Evolutionary conservation across 37 sponge, comb jelly and placozoan species (phyloP).

Genomic region (Geodia barretti): DNA sequence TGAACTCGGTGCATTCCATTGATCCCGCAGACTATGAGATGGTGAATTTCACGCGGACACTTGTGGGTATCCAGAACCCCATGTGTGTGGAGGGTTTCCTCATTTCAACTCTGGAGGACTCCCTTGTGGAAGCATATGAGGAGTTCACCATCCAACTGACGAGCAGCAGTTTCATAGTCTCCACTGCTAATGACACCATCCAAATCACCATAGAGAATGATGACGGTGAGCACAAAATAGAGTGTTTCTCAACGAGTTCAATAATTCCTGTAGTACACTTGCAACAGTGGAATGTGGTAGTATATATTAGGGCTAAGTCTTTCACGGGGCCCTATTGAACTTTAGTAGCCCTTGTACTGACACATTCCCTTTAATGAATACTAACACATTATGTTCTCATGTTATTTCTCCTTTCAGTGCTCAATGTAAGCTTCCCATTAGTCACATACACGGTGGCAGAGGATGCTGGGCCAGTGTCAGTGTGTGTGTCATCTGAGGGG

Average conservation of each 20-base stretch:
- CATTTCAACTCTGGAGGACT: background rate
- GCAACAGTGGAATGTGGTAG: too few species aligned
- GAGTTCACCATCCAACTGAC: background rate
- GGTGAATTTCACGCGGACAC: background rate
- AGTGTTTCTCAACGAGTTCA: too few species aligned
- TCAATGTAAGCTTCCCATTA: background rate
- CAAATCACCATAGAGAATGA: background rate
- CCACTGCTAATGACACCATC: background rate
- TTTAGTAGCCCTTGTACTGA: too few species aligned
- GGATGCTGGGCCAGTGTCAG: background rate
- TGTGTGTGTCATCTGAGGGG: background rate
- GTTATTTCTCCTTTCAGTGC: too few species aligned
- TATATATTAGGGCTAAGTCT: too few species aligned
- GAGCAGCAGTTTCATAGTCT: background rate
- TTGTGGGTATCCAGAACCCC: background rate
- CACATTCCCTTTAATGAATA: too few species aligned
- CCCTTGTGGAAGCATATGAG: background rate
- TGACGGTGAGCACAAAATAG: too few species aligned
- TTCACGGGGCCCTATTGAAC: too few species aligned
- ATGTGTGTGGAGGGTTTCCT: background rate
- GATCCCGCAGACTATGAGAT: background rate
- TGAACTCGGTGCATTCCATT: too few species aligned
- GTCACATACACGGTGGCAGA: background rate
- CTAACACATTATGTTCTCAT: too few species aligned
- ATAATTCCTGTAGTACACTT: too few species aligned